A percentile compares a stretch with the other conserved stretches of the same genome.
These are phyloP conservation scores for Sardina pilchardus DNA, from an alignment of 2,113 vertebrate genomes.

Conservation along the genomic window DNA sequence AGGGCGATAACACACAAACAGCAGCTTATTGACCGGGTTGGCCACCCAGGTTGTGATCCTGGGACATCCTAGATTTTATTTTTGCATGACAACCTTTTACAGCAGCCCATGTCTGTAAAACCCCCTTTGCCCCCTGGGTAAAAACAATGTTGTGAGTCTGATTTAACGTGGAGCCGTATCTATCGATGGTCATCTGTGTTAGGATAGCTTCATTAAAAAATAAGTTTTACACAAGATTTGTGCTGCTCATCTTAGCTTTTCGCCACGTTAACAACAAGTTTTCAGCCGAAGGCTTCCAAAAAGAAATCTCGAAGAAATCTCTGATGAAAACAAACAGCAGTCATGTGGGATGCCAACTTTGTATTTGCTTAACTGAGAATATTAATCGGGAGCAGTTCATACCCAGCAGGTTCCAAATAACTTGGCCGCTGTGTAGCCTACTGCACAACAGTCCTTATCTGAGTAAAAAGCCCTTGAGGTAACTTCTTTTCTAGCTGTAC, in stretches of 20 bases:
- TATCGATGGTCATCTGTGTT: background rate
- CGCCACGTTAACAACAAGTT: background rate
- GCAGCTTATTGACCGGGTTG: too few relatives aligned
- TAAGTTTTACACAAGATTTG: background rate
- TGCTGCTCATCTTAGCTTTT: background rate
- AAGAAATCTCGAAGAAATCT: background rate
- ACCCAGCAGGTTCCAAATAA: slow-evolving; percentile 24
- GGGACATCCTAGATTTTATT: too few relatives aligned
- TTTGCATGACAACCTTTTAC: too few relatives aligned
- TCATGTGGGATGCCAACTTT: slow-evolving; percentile 54
- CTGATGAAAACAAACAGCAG: slow-evolving; percentile 13
- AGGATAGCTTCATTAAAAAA: background rate
- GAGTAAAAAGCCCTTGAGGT: slow-evolving; percentile 14
- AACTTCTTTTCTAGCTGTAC: background rate
- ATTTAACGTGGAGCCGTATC: background rate
- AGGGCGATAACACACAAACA: too few relatives aligned
- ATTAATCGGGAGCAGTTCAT: slow-evolving; percentile 23
- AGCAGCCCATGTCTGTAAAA: too few relatives aligned
- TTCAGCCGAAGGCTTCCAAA: background rate
- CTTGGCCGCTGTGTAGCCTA: background rate
- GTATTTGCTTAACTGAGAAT: slow-evolving; percentile 32
- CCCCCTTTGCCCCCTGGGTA: too few relatives aligned
- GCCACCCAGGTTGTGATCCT: too few relatives aligned
- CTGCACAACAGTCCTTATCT: background rate
- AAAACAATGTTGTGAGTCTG: background rate